A percentile compares a stretch with the other conserved stretches of the same genome.
phyloP scores from a whole-genome alignment of 2,797 vertebrate species.

The Coreius guichenoti region DNA sequence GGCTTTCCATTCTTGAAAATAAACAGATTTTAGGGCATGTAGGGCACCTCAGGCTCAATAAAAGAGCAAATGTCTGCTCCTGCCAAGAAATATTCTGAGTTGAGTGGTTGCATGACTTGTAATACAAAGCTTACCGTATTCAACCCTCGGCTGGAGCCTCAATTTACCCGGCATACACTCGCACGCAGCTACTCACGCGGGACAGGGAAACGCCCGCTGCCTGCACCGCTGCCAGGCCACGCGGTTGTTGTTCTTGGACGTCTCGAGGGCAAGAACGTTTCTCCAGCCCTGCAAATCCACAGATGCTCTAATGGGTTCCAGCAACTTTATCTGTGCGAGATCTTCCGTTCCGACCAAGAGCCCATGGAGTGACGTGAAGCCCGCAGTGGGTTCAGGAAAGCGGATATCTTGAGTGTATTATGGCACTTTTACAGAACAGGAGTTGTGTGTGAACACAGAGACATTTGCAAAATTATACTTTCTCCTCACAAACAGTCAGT shows the following conservation, averaged over 20 bases:
- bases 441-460: constrained; percentile 23
- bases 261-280: constrained; percentile 51
- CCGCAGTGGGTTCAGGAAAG: constrained; percentile 52
- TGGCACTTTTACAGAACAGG: constrained; percentile 9
- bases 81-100: constrained; percentile 57
- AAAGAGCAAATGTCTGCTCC: constrained; percentile 27
- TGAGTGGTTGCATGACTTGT: constrained; percentile 53
- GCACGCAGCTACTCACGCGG: constrained; percentile 50
- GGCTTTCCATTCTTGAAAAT: constrained; percentile 53
- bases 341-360: constrained; percentile 59
- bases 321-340: constrained; percentile 65
- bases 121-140: constrained; percentile 59
- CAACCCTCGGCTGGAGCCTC: constrained; percentile 33
- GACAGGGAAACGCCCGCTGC: constrained; percentile 46
- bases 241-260: constrained; percentile 67
- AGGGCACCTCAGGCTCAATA: constrained; percentile 11
- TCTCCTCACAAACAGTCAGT: constrained; percentile 26
- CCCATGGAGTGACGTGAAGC: constrained; percentile 48
- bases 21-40: neutral
- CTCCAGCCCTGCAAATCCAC: constrained; percentile 55
- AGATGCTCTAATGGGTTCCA: constrained; percentile 62
- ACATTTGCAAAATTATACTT: constrained; percentile 21
- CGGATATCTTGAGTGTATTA: constrained; percentile 36
- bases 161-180: constrained; percentile 47
- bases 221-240: constrained; percentile 48